Base-by-base conservation (phyloP, 2,888 invertebrate species). In the Dolichopus griseipennis region DNA sequence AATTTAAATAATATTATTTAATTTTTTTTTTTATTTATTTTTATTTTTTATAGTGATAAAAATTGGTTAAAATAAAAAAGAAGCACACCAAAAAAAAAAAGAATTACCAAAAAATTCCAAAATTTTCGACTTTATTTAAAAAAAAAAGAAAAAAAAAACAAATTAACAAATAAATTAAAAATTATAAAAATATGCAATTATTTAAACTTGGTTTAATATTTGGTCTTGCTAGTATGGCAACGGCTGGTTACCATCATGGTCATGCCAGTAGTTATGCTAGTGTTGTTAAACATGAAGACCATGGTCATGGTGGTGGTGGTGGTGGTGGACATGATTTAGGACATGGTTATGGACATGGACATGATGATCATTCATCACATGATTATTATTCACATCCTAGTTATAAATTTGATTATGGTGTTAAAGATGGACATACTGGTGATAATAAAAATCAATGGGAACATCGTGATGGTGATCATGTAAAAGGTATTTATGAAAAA, bases 381-480 rank as follows among this genome's bases (percentile, higher is more conserved):
- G 84, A 85, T 22, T 84, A 76, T 22, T 71, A 81, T 74, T 77
- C 78, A 61, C 76, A 83, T 73, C 83, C 83, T 61, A 81, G 83
- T 73, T 83, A 83, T 71, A 76, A 78, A 21, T 83, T 81, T 71
- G 81, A 83, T 71, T 83, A 83, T 72, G 83, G 82, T 2, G 83
- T 83, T 18, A 80, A 82, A 71, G 83, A 83, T 70, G 75, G 78
- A 1, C 82, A 83, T 62, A 83, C 83, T 2, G 83, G 83, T 1
- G 83, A 83, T 69, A 78, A 81, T 27, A 83, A 83, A 73, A 80
- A 80, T 69, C 83, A 83, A 72, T 80, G 82, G 77, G 85, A 85
- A 74, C 78, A 82, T 62, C 80, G 84, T 61, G 83, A 84, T 73
- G 85, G 85, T 27, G 84, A 83, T 73, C 76, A 77, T 69, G 85